Evolutionary conservation across 2,797 vertebrate species (phyloP), one percentile per base, ranked within the genome.

Genomic region (Enteromius radiatus): DNA sequence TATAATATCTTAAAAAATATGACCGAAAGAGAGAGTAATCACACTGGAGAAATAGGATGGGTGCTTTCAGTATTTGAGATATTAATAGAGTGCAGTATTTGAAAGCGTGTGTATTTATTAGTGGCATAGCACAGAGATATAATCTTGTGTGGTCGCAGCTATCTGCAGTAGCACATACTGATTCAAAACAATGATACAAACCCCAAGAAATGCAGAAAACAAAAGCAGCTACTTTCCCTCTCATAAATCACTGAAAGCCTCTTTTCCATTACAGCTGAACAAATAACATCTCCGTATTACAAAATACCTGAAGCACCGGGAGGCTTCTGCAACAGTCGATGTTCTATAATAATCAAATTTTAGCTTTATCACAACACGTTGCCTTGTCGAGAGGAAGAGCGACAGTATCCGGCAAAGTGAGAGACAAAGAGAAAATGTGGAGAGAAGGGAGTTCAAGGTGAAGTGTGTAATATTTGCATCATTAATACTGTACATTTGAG

Each of bases 221-320:
- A 36, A 52, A 74, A 75, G 36, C 23, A 41, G 31, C 23, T 36
- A 67, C 61, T 67, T 75, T 75, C 23, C n/a, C 31, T 74, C 31
- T 52, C 59, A 68, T 76, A 76, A 82, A 76, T 82, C 80, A 76
- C 70, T 14, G 45, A 41, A 82, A 82, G 67, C 9, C 71, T 75
- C 11, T 82, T 76, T 82, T 82, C 45, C 70, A 82, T 76, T 75
- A 82, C 63, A 76, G 71, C 63, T 38, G 63, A 67, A 69, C 61
- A 76, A 76, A 82, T 82, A 76, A 36, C 71, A 23, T 63, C 59
- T 63, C 56, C n/a, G 11, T 65, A 81, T 81, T 65, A 81, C 59
- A 81, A 47, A 81, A 45, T 54, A 74, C 56, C 31, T 59, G 56
- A 81, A 74, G 36, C 26, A 28, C 68, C 28, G 0, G 78, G 52